A percentile compares a stretch with the other conserved stretches of the same genome.
phyloP scores from a whole-genome alignment of 2,113 vertebrate species.

The Paramisgurnus dabryanus region DNA sequence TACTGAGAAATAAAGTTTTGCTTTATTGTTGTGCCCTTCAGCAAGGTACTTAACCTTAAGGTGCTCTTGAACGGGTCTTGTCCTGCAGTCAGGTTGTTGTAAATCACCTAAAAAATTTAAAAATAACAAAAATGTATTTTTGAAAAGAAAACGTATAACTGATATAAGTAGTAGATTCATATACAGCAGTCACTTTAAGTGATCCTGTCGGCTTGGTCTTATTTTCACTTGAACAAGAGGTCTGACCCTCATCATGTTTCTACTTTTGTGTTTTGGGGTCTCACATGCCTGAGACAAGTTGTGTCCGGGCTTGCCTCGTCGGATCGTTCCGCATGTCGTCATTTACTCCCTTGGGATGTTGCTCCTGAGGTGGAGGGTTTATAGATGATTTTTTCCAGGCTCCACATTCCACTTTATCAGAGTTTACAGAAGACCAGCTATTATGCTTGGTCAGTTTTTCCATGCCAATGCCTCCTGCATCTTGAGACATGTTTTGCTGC shows the following conservation, averaged over 20 bases:
- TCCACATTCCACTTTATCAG: conserved; percentile 50
- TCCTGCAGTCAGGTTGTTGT: not conserved
- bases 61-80: not conserved
- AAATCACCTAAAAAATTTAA: not conserved
- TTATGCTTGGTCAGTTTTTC: conserved; percentile 31
- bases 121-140: not conserved
- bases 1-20: not conserved
- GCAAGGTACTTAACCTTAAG: not conserved
- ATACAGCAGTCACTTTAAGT: not conserved
- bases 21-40: conserved; percentile 3
- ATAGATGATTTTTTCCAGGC: conserved; percentile 34
- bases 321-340: conserved; percentile 66
- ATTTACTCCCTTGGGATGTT: conserved; percentile 68
- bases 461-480: not conserved
- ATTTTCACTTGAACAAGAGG: not conserved
- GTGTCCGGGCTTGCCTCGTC: conserved; percentile 70
- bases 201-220: not conserved
- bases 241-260: conserved; percentile 34
- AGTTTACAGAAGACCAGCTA: conserved; percentile 37
- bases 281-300: conserved; percentile 61
- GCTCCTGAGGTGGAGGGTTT: conserved; percentile 59
- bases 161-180: not conserved
- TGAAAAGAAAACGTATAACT: not conserved
- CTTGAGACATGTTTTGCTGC: not conserved
- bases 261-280: conserved; percentile 19